Percentiles rank a stretch among this genome's conserved stretches.
Conservation (phyloP, 2,888 invertebrate genomes). For the Thecocarcelia acutangulata region DNA sequence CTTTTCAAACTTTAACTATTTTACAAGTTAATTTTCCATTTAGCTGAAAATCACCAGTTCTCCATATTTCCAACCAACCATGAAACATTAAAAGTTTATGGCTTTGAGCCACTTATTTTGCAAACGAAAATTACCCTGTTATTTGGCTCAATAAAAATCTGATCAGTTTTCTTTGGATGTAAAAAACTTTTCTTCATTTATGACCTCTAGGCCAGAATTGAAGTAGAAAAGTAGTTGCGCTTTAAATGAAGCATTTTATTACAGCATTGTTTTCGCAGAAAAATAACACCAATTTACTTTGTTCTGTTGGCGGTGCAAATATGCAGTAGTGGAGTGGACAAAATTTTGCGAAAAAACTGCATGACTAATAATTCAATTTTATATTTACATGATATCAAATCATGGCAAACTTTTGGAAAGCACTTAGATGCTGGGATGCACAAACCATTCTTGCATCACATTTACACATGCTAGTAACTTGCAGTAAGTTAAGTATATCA, state of each 20-base stretch:
- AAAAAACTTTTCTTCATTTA: slow-evolving; percentile 22
- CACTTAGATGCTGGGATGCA: too few relatives aligned
- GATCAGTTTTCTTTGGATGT: slow-evolving; percentile 61
- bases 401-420: too few relatives aligned
- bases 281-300: slow-evolving; percentile 35
- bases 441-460: too few relatives aligned
- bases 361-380: too few relatives aligned
- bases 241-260: slow-evolving; percentile 67
- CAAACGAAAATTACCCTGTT: slow-evolving; percentile 70
- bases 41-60: neutral
- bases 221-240: slow-evolving; percentile 41
- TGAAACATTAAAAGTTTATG: slow-evolving; percentile 27
- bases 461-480: too few relatives aligned
- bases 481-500: too few relatives aligned
- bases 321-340: slow-evolving; percentile 24
- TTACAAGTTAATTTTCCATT: slow-evolving; percentile 27
- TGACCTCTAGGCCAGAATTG: slow-evolving; percentile 44
- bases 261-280: slow-evolving; percentile 36
- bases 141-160: slow-evolving; percentile 78
- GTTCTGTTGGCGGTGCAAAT: slow-evolving; percentile 15
- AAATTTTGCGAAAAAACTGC: neutral
- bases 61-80: slow-evolving; percentile 26
- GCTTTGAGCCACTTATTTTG: slow-evolving; percentile 48
- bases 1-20: neutral
- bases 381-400: too few relatives aligned